phyloP scores from a whole-genome alignment of 2,797 vertebrate species.

The Poeciliopsis turneri region DNA sequence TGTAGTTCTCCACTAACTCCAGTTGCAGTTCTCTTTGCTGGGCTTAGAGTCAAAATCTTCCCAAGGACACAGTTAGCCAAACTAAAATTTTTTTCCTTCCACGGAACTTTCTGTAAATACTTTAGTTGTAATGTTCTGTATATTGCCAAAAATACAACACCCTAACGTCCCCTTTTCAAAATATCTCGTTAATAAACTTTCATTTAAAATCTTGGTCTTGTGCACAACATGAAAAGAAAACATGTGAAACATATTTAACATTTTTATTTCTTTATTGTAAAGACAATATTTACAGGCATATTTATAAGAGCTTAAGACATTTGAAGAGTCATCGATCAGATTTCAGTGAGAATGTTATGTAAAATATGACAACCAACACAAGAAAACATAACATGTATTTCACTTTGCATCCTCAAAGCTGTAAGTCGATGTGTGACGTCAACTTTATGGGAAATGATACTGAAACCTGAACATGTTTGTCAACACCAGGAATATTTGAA shows the following conservation, averaged over 20 bases:
- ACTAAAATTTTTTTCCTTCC: background rate
- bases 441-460: constrained; percentile 14
- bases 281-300: background rate
- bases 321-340: background rate
- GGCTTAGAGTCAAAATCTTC: background rate
- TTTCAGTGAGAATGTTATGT: background rate
- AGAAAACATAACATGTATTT: background rate
- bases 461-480: constrained; percentile 17
- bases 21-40: background rate
- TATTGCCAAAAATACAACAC: background rate
- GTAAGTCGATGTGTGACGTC: background rate
- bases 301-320: background rate
- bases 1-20: background rate
- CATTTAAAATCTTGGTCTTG: background rate
- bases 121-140: background rate
- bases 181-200: background rate
- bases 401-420: background rate
- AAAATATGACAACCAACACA: background rate
- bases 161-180: background rate
- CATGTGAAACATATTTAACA: background rate
- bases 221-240: background rate
- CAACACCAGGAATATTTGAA: constrained; percentile 9
- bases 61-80: background rate
- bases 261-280: background rate
- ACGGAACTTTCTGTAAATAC: background rate